Percentiles rank a stretch among this genome's conserved stretches.
phyloP scores from a whole-genome alignment of 2,113 vertebrate genomes.

The Corythornis cristatus region DNA sequence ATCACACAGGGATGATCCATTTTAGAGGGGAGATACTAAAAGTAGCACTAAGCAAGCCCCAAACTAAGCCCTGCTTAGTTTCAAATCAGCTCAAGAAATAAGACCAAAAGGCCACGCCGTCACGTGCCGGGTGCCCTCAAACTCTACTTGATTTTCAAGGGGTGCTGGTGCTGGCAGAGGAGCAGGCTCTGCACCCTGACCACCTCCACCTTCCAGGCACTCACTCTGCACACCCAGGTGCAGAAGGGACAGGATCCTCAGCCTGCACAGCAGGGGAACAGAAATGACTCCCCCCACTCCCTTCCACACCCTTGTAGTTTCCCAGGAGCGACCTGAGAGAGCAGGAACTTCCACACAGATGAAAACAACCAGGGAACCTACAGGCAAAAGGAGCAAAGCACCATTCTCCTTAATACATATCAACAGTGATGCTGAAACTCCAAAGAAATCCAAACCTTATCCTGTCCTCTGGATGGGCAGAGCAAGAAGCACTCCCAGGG shows the following conservation, averaged over 20 bases:
- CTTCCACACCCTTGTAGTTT: accelerated
- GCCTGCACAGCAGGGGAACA: accelerated
- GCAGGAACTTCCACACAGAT: not conserved
- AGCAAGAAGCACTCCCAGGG: not conserved
- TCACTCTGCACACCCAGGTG: accelerated
- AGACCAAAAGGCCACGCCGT: not conserved
- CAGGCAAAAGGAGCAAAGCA: not conserved
- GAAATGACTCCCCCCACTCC: no score
- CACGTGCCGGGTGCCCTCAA: not conserved
- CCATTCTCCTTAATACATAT: not conserved
- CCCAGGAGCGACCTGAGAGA: not conserved
- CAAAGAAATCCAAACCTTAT: not conserved
- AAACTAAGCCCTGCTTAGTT: conserved; percentile 69
- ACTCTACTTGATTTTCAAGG: not conserved
- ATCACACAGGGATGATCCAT: conserved; percentile 51
- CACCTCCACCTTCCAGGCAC: not conserved
- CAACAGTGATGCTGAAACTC: not conserved
- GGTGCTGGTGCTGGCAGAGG: not conserved
- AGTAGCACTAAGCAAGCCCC: conserved; percentile 52
- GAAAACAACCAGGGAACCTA: not conserved
- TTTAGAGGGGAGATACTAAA: conserved; percentile 57
- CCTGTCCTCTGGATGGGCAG: not conserved
- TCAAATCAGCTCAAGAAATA: conserved; percentile 66
- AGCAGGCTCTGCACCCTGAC: accelerated
- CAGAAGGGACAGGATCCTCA: accelerated